Conservation (phyloP, 2,888 invertebrate genomes). For the Plemyria rubiginata region DNA sequence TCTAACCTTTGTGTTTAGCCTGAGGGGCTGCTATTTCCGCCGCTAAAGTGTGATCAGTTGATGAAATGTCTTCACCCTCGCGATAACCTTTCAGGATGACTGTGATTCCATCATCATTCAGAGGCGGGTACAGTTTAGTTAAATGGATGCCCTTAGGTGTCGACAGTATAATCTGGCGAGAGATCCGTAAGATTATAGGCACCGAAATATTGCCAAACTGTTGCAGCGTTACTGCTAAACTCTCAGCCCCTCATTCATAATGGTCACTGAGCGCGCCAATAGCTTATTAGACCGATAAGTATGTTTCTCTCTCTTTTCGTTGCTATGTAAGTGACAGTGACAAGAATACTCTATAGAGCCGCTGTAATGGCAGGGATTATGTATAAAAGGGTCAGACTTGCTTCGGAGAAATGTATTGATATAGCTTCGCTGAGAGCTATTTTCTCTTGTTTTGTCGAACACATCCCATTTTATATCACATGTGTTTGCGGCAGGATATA, state of each 20-base stretch:
- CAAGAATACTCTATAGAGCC: no score
- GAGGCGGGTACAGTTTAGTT: conserved; percentile 18
- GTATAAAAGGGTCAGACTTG: no score
- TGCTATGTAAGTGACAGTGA: no score
- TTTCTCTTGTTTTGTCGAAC: conserved; percentile 13
- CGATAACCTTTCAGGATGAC: conserved; percentile 13
- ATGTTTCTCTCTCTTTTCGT: no score
- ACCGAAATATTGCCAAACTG: conserved; percentile 5
- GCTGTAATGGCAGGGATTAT: no score
- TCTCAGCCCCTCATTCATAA: no score
- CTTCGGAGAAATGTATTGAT: neutral
- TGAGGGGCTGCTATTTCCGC: conserved; percentile 1
- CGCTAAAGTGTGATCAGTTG: conserved; percentile 19
- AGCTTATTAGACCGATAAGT: no score
- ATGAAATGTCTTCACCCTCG: conserved; percentile 16
- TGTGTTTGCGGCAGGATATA: conserved; percentile 74
- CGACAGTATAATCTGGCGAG: neutral
- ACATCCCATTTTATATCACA: conserved; percentile 11
- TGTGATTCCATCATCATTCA: conserved; percentile 10
- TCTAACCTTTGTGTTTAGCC: conserved; percentile 11
- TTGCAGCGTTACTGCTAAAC: neutral
- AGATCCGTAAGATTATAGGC: conserved; percentile 2
- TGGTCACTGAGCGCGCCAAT: no score
- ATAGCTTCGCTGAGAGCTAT: neutral
- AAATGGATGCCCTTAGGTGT: conserved; percentile 10